Evolutionary conservation across 2,888 invertebrate species (phyloP).

Genomic region (Carabus problematicus): DNA sequence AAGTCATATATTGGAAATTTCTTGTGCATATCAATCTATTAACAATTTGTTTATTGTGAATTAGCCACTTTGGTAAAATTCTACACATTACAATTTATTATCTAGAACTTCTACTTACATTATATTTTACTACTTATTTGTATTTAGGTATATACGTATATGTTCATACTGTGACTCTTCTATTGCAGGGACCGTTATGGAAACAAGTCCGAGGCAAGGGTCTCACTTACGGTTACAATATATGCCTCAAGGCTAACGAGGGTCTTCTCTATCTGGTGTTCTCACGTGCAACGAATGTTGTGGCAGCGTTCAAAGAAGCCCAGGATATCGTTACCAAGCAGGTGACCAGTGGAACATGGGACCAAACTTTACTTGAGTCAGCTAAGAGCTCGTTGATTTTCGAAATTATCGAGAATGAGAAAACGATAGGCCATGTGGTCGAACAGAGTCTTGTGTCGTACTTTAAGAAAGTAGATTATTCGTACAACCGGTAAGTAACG

Average conservation of each 20-base stretch:
- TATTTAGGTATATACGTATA: no score
- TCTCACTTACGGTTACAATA: constrained; percentile 80
- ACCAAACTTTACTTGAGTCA: constrained; percentile 77
- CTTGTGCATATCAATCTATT: background rate
- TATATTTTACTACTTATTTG: no score
- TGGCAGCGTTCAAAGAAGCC: constrained; percentile 81
- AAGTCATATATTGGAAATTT: no score
- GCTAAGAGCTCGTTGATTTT: constrained; percentile 88
- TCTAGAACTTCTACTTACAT: background rate
- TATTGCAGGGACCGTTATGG: constrained; percentile 85
- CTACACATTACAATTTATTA: no score
- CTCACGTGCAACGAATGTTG: constrained; percentile 78
- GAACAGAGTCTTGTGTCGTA: constrained; percentile 75
- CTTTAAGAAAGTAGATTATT: constrained; percentile 70
- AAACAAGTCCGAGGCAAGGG: constrained; percentile 86
- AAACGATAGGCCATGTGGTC: constrained; percentile 78
- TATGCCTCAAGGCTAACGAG: constrained; percentile 69
- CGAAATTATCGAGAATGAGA: constrained; percentile 82
- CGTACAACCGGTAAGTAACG: constrained; percentile 67
- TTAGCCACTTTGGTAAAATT: constrained; percentile 4
- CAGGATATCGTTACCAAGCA: constrained; percentile 75
- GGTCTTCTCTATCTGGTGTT: constrained; percentile 76
- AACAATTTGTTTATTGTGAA: constrained; percentile 18
- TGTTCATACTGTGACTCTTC: background rate
- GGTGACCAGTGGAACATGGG: constrained; percentile 70